These are phyloP conservation scores for Leptinotarsa juncta DNA, from an alignment of 2,888 invertebrate genomes.

Conservation along the genomic window DNA sequence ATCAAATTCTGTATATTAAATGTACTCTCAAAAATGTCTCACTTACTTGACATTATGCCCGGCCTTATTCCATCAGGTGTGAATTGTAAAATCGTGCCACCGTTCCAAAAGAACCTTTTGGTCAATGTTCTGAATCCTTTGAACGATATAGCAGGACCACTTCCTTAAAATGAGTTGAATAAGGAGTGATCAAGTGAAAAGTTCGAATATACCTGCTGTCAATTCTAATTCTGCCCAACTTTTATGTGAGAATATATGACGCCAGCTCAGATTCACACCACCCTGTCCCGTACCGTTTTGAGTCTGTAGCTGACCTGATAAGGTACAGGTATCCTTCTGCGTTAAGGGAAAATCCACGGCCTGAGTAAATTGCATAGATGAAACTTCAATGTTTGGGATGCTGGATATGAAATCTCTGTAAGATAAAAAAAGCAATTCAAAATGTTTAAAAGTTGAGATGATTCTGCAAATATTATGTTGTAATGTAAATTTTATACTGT, in stretches of 20 bases:
- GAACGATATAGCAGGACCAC: slow-evolving; percentile 81
- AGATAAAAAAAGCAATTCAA: slow-evolving; percentile 20
- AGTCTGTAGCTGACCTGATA: slow-evolving; percentile 85
- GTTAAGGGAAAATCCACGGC: slow-evolving; percentile 95
- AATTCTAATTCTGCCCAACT: slow-evolving; percentile 90
- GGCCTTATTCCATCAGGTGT: slow-evolving; percentile 82
- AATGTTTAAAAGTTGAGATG: no score
- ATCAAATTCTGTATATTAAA: slow-evolving; percentile 12
- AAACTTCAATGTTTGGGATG: slow-evolving; percentile 86
- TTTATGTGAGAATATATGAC: slow-evolving; percentile 83
- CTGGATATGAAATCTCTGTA: slow-evolving; percentile 50
- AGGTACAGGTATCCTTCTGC: slow-evolving; percentile 82
- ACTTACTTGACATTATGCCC: slow-evolving; percentile 81
- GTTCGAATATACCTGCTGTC: slow-evolving; percentile 73
- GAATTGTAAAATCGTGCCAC: slow-evolving; percentile 81
- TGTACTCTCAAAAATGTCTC: not conserved
- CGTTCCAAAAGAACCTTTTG: slow-evolving; percentile 80
- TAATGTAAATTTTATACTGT: no score
- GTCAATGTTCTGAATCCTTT: slow-evolving; percentile 84
- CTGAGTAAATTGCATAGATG: slow-evolving; percentile 92
- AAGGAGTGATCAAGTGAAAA: not conserved
- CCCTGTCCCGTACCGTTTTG: slow-evolving; percentile 90
- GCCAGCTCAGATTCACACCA: slow-evolving; percentile 80
- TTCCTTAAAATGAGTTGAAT: slow-evolving; percentile 60
- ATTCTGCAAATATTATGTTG: no score